Conservation (phyloP, 2,888 invertebrate species). For the Pimpla rufipes region DNA sequence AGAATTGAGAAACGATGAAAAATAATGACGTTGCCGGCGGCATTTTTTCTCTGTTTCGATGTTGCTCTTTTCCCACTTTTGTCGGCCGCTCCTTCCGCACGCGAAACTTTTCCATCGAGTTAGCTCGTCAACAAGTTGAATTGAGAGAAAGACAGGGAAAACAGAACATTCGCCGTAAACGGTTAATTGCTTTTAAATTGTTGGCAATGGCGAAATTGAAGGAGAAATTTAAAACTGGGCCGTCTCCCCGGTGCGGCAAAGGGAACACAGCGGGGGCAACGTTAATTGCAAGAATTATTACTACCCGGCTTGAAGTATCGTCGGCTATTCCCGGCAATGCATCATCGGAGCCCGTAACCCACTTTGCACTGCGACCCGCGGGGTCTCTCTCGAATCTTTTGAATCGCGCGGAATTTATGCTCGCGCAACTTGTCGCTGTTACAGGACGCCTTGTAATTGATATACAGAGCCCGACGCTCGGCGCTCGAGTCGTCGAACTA, state of each 20-base stretch:
- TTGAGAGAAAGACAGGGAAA: conserved; percentile 3
- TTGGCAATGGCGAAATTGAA: conserved; percentile 16
- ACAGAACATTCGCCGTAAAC: conserved; percentile 15
- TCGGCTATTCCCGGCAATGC: conserved; percentile 46
- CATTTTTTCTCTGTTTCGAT: background rate
- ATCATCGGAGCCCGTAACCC: conserved; percentile 50
- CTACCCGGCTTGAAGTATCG: conserved; percentile 43
- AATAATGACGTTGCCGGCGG: background rate
- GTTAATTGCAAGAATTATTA: conserved; percentile 58
- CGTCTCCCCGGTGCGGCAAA: conserved; percentile 8
- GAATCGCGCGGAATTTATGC: conserved; percentile 13
- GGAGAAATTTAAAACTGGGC: conserved; percentile 22
- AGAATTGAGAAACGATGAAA: background rate
- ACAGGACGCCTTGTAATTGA: conserved; percentile 34
- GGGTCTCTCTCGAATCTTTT: conserved; percentile 40
- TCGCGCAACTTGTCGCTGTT: conserved; percentile 38
- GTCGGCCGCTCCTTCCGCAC: background rate
- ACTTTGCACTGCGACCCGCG: conserved; percentile 21
- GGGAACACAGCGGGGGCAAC: conserved; percentile 40
- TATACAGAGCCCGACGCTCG: conserved; percentile 7
- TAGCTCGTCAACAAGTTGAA: conserved; percentile 20
- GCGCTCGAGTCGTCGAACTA: conserved; percentile 15
- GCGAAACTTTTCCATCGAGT: conserved; percentile 6
- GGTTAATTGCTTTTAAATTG: conserved; percentile 19
- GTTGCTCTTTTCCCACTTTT: background rate